Evolutionary conservation across 2,113 vertebrate species (phyloP), one percentile per base, ranked within the genome.

Genomic region (Alethe diademata): DNA sequence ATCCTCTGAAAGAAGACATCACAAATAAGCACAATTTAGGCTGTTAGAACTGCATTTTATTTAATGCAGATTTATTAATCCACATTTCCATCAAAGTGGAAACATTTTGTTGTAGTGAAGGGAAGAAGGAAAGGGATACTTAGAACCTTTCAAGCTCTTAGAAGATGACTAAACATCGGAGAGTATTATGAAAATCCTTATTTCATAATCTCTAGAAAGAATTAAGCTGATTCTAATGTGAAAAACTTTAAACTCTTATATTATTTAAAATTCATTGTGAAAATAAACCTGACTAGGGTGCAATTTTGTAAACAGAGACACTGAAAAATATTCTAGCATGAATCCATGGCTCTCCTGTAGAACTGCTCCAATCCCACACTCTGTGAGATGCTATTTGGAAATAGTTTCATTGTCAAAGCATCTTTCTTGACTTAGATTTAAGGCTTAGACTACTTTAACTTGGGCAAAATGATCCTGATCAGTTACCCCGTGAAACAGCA

Each of bases 1-100:
- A 53, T 72, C 20, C 33, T 88, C 70, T 47, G 62, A 90, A 86
- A 82, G 22, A 72, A 72, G 31, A 16, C 28, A 54, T 62, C 74
- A 76, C 35, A 86, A 87, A 78, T 10, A 31, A 91, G 35, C 28
- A 73, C 29, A 79, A 42, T 81, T 94, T 47, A 54, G 53, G 50
- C 50, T 88, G 87, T 54, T 83, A 88, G 58, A 88, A 76, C 45
- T 72, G 8, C 8, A 4, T 91, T 89, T 94, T 58, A 91, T 65
- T 89, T 83, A 91, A 91, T 35, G 47, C 42, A 76, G 38, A 42
- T 73, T 57, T 95, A 91, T 97, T 97, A 95, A 91, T 80, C 66
- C 62, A 90, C 42, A 48, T 83, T 88, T 93, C 78, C 50, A 72
- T 25, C 36, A 43, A 82, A 85, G 40, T 14, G 76, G 61, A 93